Evolutionary conservation across 2,797 vertebrate species (phyloP).

Genomic region (Loris lydekkerianus): DNA sequence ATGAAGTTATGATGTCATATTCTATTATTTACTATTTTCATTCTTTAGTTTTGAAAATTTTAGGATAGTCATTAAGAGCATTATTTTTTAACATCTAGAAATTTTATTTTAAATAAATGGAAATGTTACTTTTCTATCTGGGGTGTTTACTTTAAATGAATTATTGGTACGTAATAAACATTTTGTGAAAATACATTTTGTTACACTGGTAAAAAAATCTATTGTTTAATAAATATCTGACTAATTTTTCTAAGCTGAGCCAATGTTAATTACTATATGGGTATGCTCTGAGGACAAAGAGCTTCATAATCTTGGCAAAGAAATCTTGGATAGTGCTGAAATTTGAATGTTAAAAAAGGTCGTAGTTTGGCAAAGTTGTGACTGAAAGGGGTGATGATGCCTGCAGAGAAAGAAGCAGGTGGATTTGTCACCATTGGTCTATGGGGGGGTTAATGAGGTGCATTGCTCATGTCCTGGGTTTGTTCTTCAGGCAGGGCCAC

Average conservation of each 20-base stretch:
- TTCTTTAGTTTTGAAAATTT: background rate
- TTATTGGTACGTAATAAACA: background rate
- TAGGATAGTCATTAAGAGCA: background rate
- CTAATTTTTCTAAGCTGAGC: background rate
- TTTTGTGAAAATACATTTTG: background rate
- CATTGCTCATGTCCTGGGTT: accelerated
- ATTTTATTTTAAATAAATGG: background rate
- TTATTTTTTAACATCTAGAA: background rate
- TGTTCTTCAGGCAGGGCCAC: background rate
- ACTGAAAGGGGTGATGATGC: background rate
- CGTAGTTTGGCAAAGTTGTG: background rate
- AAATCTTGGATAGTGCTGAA: background rate
- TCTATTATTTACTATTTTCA: background rate
- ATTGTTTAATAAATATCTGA: background rate
- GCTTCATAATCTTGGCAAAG: background rate
- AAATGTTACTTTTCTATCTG: too few relatives aligned
- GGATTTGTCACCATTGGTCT: background rate
- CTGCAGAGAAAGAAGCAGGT: background rate
- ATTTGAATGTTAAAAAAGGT: background rate
- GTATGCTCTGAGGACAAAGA: background rate
- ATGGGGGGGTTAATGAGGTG: accelerated
- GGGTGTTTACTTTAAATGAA: background rate
- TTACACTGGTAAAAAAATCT: background rate
- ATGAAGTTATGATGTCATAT: background rate
- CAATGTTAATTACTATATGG: background rate